Base-by-base conservation (phyloP, 2,888 invertebrate species). In the Lumbricus terrestris region DNA sequence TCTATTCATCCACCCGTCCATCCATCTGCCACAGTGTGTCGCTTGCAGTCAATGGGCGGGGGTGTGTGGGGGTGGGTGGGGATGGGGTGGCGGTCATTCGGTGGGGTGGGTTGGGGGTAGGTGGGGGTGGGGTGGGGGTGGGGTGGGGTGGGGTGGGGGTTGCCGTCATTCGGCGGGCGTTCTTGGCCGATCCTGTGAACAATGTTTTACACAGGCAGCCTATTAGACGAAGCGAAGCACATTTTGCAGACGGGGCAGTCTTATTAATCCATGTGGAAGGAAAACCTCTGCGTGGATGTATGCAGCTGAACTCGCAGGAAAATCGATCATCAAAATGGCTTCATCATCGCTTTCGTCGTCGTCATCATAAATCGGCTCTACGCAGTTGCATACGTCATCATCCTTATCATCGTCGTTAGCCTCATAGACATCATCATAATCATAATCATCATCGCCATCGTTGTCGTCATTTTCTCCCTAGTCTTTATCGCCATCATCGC, bases 281-380 rank as follows among this genome's bases (percentile, higher is more conserved):
- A 69, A n/a, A 11, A 69, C n/a, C 69, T 69, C 69, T 69, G 69
- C 29, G 3, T 23, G 4, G 47, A 15, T 13, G 8, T 69, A 29
- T n/a, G 69, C 29, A n/a, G 69, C 3, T 16, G 4, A 2, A 4
- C 2, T 54, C 54, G 29, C 69, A 69, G 29, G 69, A 69, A 69
- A 69, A 69, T 69, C 69, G 69, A 69, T 69, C 69, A 69, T 69
- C 69, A n/a, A 69, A 69, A 69, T 69, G 90, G 90, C 91, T 91
- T 91, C 91, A 91, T 90, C 89, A 88, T 91, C 89, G 89, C 90
- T 89, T 37, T 91, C 90, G 69, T 91, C 91, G 35, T 83, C 88
- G 37, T 83, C 88, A 29, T 82, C 23, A 85, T 83, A 82, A 85
- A 23, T n/a, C 37, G 8, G 38, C 82, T 35, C 89, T 82, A 15